Evolutionary conservation across 2,888 invertebrate genomes (phyloP).

Genomic region (Tenthredo distinguenda): DNA sequence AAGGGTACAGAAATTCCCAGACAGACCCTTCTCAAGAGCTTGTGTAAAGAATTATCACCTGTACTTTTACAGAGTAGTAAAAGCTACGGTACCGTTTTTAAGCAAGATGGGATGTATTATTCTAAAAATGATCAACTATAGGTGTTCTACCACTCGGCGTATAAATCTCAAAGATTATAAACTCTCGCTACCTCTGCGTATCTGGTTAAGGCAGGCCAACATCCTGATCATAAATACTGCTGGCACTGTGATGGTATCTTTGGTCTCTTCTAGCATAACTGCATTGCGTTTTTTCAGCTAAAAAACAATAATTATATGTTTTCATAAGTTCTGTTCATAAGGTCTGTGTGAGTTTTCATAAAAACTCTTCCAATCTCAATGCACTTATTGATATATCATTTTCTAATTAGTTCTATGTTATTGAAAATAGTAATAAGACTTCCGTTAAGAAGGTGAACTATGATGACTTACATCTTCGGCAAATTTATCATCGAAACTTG

Average conservation of each 20-base stretch:
- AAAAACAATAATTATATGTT: constrained; percentile 62
- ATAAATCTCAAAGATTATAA: constrained; percentile 62
- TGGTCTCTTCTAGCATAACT: constrained; percentile 91
- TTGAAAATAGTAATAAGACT: constrained; percentile 30
- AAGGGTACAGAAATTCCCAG: background rate
- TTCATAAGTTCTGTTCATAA: constrained; percentile 15
- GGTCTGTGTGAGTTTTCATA: background rate
- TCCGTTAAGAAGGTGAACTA: background rate
- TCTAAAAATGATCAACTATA: constrained; percentile 26
- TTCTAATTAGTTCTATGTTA: constrained; percentile 59
- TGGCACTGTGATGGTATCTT: constrained; percentile 93
- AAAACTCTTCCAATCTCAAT: constrained; percentile 51
- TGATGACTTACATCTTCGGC: constrained; percentile 82
- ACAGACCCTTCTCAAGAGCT: background rate
- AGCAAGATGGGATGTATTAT: constrained; percentile 35
- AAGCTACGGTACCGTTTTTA: background rate
- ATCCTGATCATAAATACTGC: constrained; percentile 92
- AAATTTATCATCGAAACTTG: constrained; percentile 82
- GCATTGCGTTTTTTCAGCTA: constrained; percentile 89
- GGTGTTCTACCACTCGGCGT: constrained; percentile 17
- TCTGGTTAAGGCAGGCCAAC: constrained; percentile 85
- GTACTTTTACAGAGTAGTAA: constrained; percentile 22
- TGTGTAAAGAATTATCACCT: constrained; percentile 1
- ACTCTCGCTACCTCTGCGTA: constrained; percentile 79
- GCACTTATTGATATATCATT: constrained; percentile 34